phyloP scores from a whole-genome alignment of 2,888 invertebrate species.

The Zelleria hepariella region DNA sequence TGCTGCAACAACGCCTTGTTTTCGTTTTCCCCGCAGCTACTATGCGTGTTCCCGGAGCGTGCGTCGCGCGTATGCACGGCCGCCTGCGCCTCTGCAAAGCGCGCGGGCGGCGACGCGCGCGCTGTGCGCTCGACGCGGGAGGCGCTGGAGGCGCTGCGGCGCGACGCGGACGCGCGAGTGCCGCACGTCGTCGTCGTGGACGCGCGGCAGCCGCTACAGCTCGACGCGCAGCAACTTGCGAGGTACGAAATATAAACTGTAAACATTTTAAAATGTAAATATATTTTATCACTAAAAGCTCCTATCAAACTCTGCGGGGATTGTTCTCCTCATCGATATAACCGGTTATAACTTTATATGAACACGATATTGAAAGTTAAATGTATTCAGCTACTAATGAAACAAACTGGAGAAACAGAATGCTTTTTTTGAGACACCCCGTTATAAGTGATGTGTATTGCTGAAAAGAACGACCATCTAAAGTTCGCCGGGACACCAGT shows the following conservation, averaged over 20 bases:
- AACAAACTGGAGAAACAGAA: too few relatives aligned
- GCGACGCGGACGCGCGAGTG: conserved; percentile 66
- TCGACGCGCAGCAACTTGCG: conserved; percentile 76
- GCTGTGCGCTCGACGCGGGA: conserved; percentile 69
- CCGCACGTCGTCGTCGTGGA: conserved; percentile 76
- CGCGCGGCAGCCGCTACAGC: conserved; percentile 67
- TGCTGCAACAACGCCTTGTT: background rate
- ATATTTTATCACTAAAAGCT: too few relatives aligned
- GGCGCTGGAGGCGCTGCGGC: conserved; percentile 63
- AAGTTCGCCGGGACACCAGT: too few relatives aligned
- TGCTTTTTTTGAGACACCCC: too few relatives aligned
- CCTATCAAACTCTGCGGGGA: too few relatives aligned
- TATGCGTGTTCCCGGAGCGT: conserved; percentile 79
- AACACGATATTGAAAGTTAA: too few relatives aligned
- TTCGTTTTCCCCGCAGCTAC: conserved; percentile 62
- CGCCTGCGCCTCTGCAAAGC: conserved; percentile 71
- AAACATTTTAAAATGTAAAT: too few relatives aligned
- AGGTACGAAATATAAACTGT: conserved; percentile 74
- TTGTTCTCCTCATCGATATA: too few relatives aligned
- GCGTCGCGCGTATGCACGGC: conserved; percentile 79
- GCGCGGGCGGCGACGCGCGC: conserved; percentile 73
- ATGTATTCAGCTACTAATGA: too few relatives aligned
- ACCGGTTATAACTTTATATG: too few relatives aligned
- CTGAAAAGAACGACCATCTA: too few relatives aligned
- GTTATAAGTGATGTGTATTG: too few relatives aligned